Evolutionary conservation across 2,113 vertebrate genomes (phyloP).

Genomic region (Shinisaurus crocodilurus): DNA sequence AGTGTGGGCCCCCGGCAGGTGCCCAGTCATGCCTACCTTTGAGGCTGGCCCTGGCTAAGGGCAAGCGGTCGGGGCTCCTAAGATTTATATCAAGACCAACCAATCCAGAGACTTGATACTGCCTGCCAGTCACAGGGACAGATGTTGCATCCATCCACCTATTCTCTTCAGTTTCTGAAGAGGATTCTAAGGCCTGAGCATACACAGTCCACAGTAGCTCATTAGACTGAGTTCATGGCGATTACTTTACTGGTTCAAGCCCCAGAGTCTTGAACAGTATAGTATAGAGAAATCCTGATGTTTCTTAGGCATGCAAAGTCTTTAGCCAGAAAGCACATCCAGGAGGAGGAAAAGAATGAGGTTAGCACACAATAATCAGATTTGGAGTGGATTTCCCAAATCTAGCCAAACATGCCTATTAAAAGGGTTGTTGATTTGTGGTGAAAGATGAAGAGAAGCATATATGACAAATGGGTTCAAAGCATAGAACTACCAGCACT

Average conservation of each 20-base stretch:
- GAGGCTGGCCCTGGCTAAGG: too few relatives aligned
- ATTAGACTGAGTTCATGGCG: not conserved
- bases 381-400: not conserved
- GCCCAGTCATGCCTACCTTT: too few relatives aligned
- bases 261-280: not conserved
- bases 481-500: not conserved
- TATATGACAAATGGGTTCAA: not conserved
- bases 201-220: too few relatives aligned
- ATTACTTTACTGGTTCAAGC: not conserved
- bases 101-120: not conserved
- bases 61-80: not conserved
- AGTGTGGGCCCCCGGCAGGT: too few relatives aligned
- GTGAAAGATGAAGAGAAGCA: not conserved
- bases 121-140: not conserved
- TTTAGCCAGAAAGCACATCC: not conserved
- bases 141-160: not conserved
- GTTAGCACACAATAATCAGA: not conserved
- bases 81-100: not conserved
- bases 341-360: not conserved
- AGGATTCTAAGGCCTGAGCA: too few relatives aligned
- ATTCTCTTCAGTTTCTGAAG: not conserved
- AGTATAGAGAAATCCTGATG: not conserved
- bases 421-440: not conserved
- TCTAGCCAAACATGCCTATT: not conserved
- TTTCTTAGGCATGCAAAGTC: not conserved